Evolutionary conservation across 30 jellyfish, hydroid and myxozoan genomes (phyloP), one percentile per base, ranked within the genome.

Genomic region (Aurelia coerulea): DNA sequence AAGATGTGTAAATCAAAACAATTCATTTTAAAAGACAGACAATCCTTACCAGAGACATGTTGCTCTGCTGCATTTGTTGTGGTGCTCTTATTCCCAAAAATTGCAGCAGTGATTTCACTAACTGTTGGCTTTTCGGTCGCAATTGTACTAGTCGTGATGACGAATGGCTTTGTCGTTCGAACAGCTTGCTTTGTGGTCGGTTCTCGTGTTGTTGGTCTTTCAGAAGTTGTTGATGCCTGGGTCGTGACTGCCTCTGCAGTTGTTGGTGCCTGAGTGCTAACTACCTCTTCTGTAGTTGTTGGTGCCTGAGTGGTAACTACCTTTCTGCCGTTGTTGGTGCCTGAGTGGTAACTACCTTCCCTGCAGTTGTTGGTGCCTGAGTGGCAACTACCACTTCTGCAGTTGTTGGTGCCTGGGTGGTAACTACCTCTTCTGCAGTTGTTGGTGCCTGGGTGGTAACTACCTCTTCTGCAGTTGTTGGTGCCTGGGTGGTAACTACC

Each of bases 41-140:
- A 69, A 11, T 69, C 51, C 71, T 34, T 80, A 80, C 90, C 90
- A 16, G 90, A 80, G 4, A 80, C 32, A 67, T 79, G 68, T 4
- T 62, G 33, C 12, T 15, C 42, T 17, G 90, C 39, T 29, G 67
- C 51, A 7, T 16, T 49, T 17, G 73, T 80, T 5, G 78, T n/a
- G 12, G 16, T 5, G 11, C 81, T n/a, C 15, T 56, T 63, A 80
- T 49, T 73, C 33, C 46, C 19, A 17, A 65, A n/a, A 1, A 49
- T 19, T 11, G 81, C 60, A 11, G 90, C 53, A 42, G 81, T 19
- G 17, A 80, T 80, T 23, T 80, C 90, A 46, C 62, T 58, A 35
- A 15, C 75, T 0, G 81, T 80, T 2, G 79, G 81, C 56, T 80
- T 80, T 63, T 65, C 90, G 13, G 83, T 73, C 12, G 83, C 83